Conservation (phyloP, 2,888 invertebrate genomes). For the Cryptophagus acutangulus region DNA sequence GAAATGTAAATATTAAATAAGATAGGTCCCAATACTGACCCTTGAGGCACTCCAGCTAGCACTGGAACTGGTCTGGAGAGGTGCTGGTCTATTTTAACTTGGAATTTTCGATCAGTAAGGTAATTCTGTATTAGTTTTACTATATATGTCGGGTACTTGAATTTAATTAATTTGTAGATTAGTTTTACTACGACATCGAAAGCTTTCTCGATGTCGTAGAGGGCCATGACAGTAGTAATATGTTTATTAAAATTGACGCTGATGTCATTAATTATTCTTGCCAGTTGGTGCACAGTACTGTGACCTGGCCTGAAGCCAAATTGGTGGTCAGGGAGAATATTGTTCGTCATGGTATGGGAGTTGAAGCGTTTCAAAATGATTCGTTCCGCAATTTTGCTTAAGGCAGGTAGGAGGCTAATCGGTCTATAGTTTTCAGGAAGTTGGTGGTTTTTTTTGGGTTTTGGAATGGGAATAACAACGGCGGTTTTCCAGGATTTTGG, state of each 20-base stretch:
- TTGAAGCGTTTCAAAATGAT: constrained; percentile 18
- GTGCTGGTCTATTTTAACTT: neutral
- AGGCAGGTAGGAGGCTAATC: neutral
- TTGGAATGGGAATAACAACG: constrained; percentile 12
- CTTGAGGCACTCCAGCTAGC: constrained; percentile 6
- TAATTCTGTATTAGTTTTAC: neutral
- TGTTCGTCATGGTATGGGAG: neutral
- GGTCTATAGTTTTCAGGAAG: neutral
- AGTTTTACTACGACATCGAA: neutral
- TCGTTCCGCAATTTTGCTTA: constrained; percentile 19
- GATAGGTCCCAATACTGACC: constrained; percentile 2
- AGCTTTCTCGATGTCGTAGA: neutral
- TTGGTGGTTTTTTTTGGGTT: constrained; percentile 8
- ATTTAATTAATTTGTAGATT: neutral
- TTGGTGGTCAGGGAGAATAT: neutral
- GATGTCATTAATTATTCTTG: constrained; percentile 5
- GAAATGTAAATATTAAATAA: constrained; percentile 6
- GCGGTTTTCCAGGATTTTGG: constrained; percentile 9
- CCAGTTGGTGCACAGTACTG: constrained; percentile 6
- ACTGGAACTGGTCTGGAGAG: neutral
- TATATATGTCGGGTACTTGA: neutral
- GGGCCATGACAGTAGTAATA: neutral
- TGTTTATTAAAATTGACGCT: constrained; percentile 6
- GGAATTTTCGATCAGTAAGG: neutral
- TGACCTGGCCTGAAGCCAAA: constrained; percentile 5